A percentile compares a stretch with the other conserved stretches of the same genome.
Conservation (phyloP, 2,888 invertebrate genomes). For the Pachydiplax longipennis region DNA sequence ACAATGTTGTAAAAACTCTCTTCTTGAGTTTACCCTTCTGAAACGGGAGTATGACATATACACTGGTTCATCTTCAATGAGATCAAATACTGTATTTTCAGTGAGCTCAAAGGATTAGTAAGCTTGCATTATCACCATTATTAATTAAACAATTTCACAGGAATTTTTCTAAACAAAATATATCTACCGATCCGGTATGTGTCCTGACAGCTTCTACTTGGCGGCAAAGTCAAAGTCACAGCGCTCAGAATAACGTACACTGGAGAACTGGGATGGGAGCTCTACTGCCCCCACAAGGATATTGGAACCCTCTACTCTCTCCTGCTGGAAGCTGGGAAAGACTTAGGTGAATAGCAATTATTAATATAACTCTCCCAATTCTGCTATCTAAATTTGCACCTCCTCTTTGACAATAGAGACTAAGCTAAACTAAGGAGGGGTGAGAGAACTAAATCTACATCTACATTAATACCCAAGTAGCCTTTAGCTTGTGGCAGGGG, state of each 20-base stretch:
- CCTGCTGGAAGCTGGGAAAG: constrained; percentile 56
- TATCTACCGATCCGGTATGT: constrained; percentile 42
- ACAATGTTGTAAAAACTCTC: too few relatives aligned
- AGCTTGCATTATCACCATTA: constrained; percentile 2
- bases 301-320: constrained; percentile 57
- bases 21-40: too few relatives aligned
- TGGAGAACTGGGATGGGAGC: constrained; percentile 61
- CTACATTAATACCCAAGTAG: too few relatives aligned
- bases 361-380: too few relatives aligned
- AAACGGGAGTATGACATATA: too few relatives aligned
- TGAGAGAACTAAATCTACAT: too few relatives aligned
- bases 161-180: constrained; percentile 25
- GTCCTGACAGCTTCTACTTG: constrained; percentile 30
- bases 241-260: constrained; percentile 58
- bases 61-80: too few relatives aligned
- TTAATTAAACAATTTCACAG: constrained; percentile 34
- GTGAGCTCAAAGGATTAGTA: background rate
- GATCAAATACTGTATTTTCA: too few relatives aligned
- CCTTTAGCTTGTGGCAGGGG: too few relatives aligned
- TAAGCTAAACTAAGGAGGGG: too few relatives aligned
- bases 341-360: constrained; percentile 52
- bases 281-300: constrained; percentile 57
- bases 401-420: too few relatives aligned
- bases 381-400: too few relatives aligned
- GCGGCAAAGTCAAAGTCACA: constrained; percentile 46